Evolutionary conservation across 53 echinoderm and acorn worm genomes (phyloP), one percentile per base, ranked within the genome.

Genomic region (Henricia sp.): DNA sequence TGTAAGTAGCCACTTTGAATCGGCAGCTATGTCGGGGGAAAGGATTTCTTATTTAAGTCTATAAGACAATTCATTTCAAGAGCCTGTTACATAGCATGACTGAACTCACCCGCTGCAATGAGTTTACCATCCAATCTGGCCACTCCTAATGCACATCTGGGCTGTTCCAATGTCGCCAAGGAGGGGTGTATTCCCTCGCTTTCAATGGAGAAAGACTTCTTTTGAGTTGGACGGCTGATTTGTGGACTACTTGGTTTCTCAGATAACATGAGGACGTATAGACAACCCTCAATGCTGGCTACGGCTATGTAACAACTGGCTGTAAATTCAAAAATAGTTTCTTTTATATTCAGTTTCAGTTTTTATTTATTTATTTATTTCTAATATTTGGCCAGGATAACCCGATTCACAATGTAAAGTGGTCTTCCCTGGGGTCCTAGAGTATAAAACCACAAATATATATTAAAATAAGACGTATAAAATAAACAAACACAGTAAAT

Each of bases 221-320:
- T 89, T 2, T 72, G 59, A 38, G 74, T 87, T 44, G 80, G 78
- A 46, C 90, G 82, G 60, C 85, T 90, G 39, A 88, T 60, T 43
- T 92, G 88, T 11, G 95, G 95, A 35, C 86, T 94, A 67, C 84
- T 83, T n/a, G 88, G 93, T 70, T 96, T 96, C 82, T 97, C 94
- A 50, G 85, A 92, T 4, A 97, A 87, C 62, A 92, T 88, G 51
- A 97, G 76, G 70, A 90, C 88, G 1, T 70, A 88, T 0, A 97
- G 92, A 10, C 88, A 62, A 20, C 90, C 90, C 26, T 90, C 70
- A 4, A 97, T 75, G 23, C 88, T 86, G 27, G 92, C 52, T 3
- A 97, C 60, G 27, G 97, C 94, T 0, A 97, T 85, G 59, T 90
- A 94, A 46, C 91, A 86, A 52, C 89, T 87, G 69, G 82, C 96